These are phyloP conservation scores for Conus betulinus DNA, from an alignment of 1,140 invertebrate species.

Conservation along the genomic window DNA sequence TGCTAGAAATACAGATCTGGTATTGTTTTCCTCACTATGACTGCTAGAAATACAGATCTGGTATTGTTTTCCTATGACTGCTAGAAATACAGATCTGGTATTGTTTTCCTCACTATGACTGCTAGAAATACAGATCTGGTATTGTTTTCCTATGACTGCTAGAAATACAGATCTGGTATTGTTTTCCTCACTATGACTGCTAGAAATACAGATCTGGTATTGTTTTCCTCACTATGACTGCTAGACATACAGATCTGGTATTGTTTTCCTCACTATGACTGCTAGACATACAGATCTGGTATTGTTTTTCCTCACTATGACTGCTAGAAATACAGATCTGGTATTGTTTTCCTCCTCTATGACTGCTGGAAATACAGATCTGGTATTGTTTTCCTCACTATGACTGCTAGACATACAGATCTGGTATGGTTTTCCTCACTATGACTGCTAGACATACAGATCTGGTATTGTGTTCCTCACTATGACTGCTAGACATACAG, in stretches of 20 bases:
- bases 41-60: neutral
- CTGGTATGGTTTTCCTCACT: neutral
- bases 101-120: too few species aligned
- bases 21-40: neutral
- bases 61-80: neutral
- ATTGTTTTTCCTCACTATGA: too few species aligned
- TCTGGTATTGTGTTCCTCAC: neutral
- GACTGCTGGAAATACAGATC: neutral
- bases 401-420: neutral
- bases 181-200: too few species aligned
- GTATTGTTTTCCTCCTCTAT: neutral
- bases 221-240: neutral
- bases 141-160: too few species aligned
- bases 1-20: neutral
- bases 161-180: neutral
- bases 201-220: neutral
- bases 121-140: too few species aligned
- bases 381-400: neutral
- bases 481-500: neutral
- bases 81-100: neutral
- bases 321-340: too few species aligned
- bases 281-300: too few species aligned
- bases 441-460: neutral
- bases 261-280: neutral
- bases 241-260: neutral